Evolutionary conservation across 1,140 invertebrate genomes (phyloP), one percentile per base, ranked within the genome.

Genomic region (Zaprionus kolodkinae): DNA sequence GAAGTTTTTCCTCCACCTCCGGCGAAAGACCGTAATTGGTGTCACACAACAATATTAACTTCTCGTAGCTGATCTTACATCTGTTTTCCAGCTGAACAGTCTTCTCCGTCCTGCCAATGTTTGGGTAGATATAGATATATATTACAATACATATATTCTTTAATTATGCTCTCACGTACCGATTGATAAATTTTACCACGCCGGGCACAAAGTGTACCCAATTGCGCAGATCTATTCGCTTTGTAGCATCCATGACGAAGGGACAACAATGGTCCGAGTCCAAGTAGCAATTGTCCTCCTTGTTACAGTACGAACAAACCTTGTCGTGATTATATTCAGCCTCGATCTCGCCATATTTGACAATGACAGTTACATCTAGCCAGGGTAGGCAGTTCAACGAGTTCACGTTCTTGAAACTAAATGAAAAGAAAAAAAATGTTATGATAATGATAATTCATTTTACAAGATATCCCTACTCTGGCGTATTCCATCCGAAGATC

Each of bases 171-270:
- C 45, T 25, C 6, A 38, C 61, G 33, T 13, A 86, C 81, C 85
- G 70, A 65, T 78, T 59, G 12, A 88, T 88, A 1, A 6, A 5
- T 3, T 72, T 33, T 6, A 88, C 10, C 2, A 1, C 36, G 9
- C 74, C 85, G 2, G 75, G 45, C 2, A 88, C 57, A 45, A 88
- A 88, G 15, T 82, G 78, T 2, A 88, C 55, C 72, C 69, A 88
- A 5, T 84, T 82, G 30, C 81, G 76, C 27, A 84, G 33, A 48
- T 89, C 85, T 60, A 88, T 61, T 0, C 84, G 85, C 7, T 78
- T 54, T 3, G 74, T 81, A 0, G 74, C 27, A 11, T 88, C 84
- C 21, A 70, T 68, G 0, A 84, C 78, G n/a, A 68, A 88, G n/a
- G 85, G 67, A 35, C 52, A 62, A 12, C 25, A 17, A 59, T 81